phyloP scores from a whole-genome alignment of 2,113 vertebrate species.

The Strigops habroptila region DNA sequence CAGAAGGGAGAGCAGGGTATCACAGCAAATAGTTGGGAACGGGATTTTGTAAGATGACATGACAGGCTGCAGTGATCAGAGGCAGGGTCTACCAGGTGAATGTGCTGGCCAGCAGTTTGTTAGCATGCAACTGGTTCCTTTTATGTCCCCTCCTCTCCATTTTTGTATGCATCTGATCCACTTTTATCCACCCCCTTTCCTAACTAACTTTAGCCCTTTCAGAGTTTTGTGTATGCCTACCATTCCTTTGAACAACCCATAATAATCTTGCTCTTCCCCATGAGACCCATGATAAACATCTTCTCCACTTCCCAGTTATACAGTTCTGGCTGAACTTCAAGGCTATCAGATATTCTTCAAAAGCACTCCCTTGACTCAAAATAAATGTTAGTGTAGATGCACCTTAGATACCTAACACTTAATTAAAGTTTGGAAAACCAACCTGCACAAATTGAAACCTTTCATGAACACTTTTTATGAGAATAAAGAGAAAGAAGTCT shows the following conservation, averaged over 20 bases:
- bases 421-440: not conserved
- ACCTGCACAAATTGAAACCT: not conserved
- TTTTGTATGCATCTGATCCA: not conserved
- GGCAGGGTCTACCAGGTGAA: not conserved
- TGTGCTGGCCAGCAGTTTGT: not conserved
- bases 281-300: not conserved
- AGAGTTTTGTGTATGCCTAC: not conserved
- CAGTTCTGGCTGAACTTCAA: not conserved
- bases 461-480: not conserved
- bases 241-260: not conserved
- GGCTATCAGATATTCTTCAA: not conserved
- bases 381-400: not conserved
- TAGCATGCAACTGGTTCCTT: not conserved
- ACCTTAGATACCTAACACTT: not conserved
- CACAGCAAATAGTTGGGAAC: not conserved
- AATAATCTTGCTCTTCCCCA: not conserved
- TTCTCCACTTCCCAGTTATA: not conserved
- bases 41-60: not conserved
- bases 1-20: not conserved
- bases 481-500: not conserved
- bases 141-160: not conserved
- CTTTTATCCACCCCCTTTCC: not conserved
- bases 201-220: not conserved
- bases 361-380: not conserved
- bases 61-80: not conserved